phyloP scores from a whole-genome alignment of 1,140 invertebrate species.

The Papilio machaon region DNA sequence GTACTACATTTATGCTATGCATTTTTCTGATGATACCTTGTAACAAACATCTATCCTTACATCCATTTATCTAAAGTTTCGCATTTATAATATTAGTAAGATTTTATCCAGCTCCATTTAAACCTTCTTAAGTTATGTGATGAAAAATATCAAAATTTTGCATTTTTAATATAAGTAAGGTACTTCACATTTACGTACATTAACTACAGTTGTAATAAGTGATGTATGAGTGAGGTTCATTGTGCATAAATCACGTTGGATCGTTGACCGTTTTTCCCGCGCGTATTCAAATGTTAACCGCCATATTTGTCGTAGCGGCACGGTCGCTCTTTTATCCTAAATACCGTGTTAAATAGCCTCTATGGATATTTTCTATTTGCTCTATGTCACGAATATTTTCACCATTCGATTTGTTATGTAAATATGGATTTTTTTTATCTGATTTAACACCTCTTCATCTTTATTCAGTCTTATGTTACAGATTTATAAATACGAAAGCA shows the following conservation, averaged over 20 bases:
- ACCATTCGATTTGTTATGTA: neutral
- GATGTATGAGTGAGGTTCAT: neutral
- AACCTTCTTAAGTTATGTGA: no score
- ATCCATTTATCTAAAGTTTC: no score
- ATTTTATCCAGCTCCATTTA: no score
- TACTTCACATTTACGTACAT: neutral
- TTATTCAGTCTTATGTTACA: no score
- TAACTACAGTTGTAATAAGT: neutral
- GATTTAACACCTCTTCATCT: no score
- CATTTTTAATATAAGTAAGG: no score
- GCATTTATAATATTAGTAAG: no score
- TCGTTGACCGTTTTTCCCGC: neutral
- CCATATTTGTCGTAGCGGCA: slow-evolving; percentile 9
- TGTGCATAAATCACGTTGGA: neutral
- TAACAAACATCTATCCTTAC: no score
- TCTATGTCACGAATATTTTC: neutral
- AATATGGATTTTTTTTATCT: neutral
- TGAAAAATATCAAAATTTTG: no score
- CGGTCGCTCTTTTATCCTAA: slow-evolving; percentile 3
- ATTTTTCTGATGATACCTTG: no score
- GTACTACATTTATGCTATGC: no score
- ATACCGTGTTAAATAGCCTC: slow-evolving; percentile 11
- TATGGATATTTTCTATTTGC: slow-evolving; percentile 14
- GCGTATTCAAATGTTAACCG: neutral
- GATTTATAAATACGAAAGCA: no score